These are phyloP conservation scores for Drosophila burlai DNA, from an alignment of 1,140 invertebrate genomes.

Conservation along the genomic window DNA sequence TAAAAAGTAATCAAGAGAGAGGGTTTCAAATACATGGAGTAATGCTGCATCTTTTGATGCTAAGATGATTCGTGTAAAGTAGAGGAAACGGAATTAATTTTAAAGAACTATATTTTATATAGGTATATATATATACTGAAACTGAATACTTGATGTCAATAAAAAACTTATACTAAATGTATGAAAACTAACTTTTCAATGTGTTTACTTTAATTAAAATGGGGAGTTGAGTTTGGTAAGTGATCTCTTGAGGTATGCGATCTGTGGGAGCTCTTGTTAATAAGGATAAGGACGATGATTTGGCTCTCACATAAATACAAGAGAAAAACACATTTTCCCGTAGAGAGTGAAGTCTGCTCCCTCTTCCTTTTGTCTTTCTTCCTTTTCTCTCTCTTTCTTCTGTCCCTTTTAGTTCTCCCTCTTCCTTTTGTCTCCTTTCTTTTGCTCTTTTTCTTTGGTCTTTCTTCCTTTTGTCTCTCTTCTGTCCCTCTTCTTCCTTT, in stretches of 20 bases:
- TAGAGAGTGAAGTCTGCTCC: too few species aligned
- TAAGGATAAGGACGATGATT: too few species aligned
- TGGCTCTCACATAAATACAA: too few species aligned
- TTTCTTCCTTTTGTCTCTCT: too few species aligned
- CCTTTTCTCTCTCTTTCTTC: too few species aligned
- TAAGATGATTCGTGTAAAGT: constrained; percentile 61
- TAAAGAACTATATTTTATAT: constrained; percentile 83
- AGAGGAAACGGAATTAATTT: constrained; percentile 68
- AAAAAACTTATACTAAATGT: constrained; percentile 80
- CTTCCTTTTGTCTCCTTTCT: too few species aligned
- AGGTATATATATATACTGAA: constrained; percentile 60
- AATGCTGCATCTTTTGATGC: constrained; percentile 49
- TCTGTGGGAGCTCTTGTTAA: too few species aligned
- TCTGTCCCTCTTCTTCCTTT: too few species aligned
- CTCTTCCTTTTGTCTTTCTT: too few species aligned
- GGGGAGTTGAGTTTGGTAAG: not conserved
- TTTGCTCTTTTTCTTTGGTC: too few species aligned
- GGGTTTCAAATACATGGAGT: constrained; percentile 28
- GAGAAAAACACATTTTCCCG: too few species aligned
- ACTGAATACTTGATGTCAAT: constrained; percentile 82
- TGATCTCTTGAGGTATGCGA: not conserved
- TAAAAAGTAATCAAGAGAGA: constrained; percentile 23
- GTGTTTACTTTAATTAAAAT: not conserved
- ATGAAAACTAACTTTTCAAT: constrained; percentile 14
- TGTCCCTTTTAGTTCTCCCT: too few species aligned